These are phyloP conservation scores for Xylota segnis DNA, from an alignment of 2,888 invertebrate genomes.

Conservation along the genomic window DNA sequence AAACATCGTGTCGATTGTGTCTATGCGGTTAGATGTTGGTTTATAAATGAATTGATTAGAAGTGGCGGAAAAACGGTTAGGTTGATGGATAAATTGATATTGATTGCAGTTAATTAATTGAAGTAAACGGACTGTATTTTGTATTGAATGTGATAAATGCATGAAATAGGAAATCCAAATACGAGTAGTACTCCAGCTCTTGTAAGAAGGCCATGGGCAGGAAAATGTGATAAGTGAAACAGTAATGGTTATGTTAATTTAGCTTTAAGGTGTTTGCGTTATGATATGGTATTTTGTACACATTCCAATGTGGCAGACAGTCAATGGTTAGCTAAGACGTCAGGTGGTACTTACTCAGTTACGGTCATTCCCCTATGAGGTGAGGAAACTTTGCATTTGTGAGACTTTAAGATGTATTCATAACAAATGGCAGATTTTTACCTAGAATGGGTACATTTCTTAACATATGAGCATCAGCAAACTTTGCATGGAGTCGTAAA, in stretches of 20 bases:
- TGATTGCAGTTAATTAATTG: slow-evolving; percentile 73
- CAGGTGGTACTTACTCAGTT: neutral
- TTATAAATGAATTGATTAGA: slow-evolving; percentile 72
- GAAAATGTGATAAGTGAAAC: slow-evolving; percentile 7
- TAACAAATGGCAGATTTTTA: neutral
- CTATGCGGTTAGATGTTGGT: slow-evolving; percentile 69
- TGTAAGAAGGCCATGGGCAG: neutral
- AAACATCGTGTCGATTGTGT: slow-evolving; percentile 46
- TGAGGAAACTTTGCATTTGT: neutral
- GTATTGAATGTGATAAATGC: slow-evolving; percentile 48
- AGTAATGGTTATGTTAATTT: slow-evolving; percentile 6
- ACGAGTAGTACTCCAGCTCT: neutral
- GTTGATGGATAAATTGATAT: slow-evolving; percentile 70
- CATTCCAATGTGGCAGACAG: neutral
- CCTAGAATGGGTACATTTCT: neutral
- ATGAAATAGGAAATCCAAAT: slow-evolving; percentile 32
- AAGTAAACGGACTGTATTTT: slow-evolving; percentile 61
- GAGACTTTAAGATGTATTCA: neutral
- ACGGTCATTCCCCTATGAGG: slow-evolving; percentile 11
- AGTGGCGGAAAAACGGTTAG: slow-evolving; percentile 74
- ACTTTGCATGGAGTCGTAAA: neutral
- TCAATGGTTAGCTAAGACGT: neutral
- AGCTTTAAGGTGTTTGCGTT: neutral
- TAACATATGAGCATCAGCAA: neutral
- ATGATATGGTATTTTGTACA: slow-evolving; percentile 1